Conservation (phyloP, 2,888 invertebrate genomes). For the Cynaeus angustus region DNA sequence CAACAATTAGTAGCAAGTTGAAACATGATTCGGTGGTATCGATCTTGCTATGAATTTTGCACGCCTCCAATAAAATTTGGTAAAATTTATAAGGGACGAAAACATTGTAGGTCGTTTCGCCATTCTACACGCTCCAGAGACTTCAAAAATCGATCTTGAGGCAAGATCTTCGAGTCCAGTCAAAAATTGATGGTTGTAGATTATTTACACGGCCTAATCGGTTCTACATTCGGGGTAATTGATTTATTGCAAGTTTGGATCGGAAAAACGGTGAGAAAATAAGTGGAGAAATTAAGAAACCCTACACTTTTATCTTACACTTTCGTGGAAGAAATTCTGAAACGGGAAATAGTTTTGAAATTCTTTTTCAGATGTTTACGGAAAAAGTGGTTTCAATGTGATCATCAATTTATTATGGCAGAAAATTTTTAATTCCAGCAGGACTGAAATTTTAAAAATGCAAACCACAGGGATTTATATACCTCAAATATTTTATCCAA, state of each 20-base stretch:
- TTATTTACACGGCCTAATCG: conserved; percentile 18
- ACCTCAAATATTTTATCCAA: too few species aligned
- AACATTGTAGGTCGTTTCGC: conserved; percentile 24
- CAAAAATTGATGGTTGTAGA: conserved; percentile 19
- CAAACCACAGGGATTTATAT: too few species aligned
- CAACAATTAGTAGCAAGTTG: conserved; percentile 14
- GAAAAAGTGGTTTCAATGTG: too few species aligned
- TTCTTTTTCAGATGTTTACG: too few species aligned
- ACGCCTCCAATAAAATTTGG: conserved; percentile 15
- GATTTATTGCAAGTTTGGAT: conserved; percentile 10
- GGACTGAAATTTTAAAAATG: too few species aligned
- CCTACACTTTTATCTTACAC: too few species aligned
- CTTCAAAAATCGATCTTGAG: conserved; percentile 26
- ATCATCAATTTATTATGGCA: too few species aligned
- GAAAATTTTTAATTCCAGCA: too few species aligned
- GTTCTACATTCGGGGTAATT: conserved; percentile 20
- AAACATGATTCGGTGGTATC: conserved; percentile 8
- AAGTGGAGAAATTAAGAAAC: background rate
- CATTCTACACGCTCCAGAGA: conserved; percentile 21
- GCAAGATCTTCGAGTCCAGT: background rate
- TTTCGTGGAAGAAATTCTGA: too few species aligned
- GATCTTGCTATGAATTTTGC: conserved; percentile 21
- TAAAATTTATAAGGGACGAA: conserved; percentile 30
- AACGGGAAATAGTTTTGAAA: too few species aligned
- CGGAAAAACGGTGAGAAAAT: background rate